Evolutionary conservation across 2,797 vertebrate genomes (phyloP).

Genomic region (Sebastiscus tertius): DNA sequence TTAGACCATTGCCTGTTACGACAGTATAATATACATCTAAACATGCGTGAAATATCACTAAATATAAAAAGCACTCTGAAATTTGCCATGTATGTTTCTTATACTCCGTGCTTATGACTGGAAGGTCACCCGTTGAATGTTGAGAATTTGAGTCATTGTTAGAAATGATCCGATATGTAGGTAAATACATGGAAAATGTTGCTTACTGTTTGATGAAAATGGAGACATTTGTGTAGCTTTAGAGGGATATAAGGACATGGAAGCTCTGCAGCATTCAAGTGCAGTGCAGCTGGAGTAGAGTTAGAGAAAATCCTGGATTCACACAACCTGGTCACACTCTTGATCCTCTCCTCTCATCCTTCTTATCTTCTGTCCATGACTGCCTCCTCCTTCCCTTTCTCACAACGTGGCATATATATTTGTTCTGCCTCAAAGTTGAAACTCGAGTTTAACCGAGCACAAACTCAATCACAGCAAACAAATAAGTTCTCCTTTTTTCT

Average conservation of each 20-base stretch:
- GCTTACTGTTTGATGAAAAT: constrained; percentile 7
- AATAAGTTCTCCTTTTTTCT: constrained; percentile 60
- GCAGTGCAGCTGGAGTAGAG: constrained; percentile 4
- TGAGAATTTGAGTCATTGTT: neutral
- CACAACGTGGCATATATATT: constrained; percentile 47
- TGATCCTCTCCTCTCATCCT: constrained; percentile 34
- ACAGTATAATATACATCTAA: neutral
- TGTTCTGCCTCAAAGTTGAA: constrained; percentile 63
- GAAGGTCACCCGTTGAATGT: neutral
- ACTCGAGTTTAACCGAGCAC: constrained; percentile 66
- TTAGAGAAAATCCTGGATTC: constrained; percentile 47
- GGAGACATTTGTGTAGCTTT: constrained; percentile 18
- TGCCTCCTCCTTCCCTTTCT: constrained; percentile 7
- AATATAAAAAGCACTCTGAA: neutral
- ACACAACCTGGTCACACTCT: constrained; percentile 42
- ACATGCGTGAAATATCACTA: no score
- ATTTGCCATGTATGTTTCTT: neutral
- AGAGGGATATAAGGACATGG: constrained; percentile 3
- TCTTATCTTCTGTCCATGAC: constrained; percentile 32
- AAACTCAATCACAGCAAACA: constrained; percentile 77
- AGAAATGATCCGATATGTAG: neutral
- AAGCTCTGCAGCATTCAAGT: constrained; percentile 13
- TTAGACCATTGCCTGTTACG: neutral
- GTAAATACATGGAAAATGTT: neutral
- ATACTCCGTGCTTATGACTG: neutral